Base-by-base conservation (phyloP, 2,888 invertebrate species). In the Drosophila imparisetae region DNA sequence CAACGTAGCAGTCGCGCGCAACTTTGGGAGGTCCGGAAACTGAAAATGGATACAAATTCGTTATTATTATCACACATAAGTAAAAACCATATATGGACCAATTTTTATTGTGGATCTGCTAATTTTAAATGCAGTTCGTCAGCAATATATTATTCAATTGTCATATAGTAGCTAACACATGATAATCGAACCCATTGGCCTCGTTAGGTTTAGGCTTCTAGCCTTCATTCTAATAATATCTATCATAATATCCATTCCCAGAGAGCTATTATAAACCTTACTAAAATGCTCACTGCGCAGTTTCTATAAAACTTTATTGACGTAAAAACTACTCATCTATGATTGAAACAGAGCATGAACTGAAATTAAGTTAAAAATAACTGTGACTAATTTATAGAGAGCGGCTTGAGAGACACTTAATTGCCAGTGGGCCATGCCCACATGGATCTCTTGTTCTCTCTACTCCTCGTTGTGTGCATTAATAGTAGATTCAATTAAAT, bases 1-100 rank as follows among this genome's bases (percentile, higher is more conserved):
- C 92, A 11, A 89, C 92, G 73, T 83, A 93, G 66, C 92, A 78
- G n/a, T n/a, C n/a, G n/a, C n/a, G n/a, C n/a, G n/a, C n/a, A n/a
- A n/a, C n/a, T n/a, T n/a, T n/a, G n/a, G n/a, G n/a, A n/a, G n/a
- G n/a, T n/a, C n/a, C n/a, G n/a, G n/a, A n/a, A n/a, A 24, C 2
- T 91, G 62, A 0, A 63, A 71, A 27, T n/a, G 15, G 1, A 11
- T 15, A 13, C n/a, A 42, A 68, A 60, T 13, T 10, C 18, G 1
- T 27, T 36, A 18, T 27, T 15, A 24, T 62, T 38, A 32, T 67
- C 36, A 42, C 32, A 4, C 11, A 7, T 27, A 4, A 13, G 5
- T 1, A 1, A 4, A 18, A 15, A 10, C 7, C 15, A 32, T 30
- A 65, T 54, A 40, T 48, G 15, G 38, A 55, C 4, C 18, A 36